Evolutionary conservation across 2,888 invertebrate species (phyloP).

Genomic region (Macrosoma leucophasiata): DNA sequence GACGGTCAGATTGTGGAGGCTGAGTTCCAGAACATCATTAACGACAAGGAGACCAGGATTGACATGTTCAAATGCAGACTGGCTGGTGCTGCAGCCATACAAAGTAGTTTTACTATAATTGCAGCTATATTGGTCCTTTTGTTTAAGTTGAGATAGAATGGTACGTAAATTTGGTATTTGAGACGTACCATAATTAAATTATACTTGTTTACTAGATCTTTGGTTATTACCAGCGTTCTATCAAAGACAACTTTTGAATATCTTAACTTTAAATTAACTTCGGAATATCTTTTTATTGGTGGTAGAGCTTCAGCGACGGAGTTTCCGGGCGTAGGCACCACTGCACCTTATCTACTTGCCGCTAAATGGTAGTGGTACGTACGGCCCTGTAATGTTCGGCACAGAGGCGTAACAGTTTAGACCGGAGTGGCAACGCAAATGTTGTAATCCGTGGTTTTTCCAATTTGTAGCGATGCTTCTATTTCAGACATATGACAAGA

Average conservation of each 20-base stretch:
- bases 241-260: not conserved
- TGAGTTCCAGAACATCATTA: slow-evolving; percentile 92
- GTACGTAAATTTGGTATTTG: not conserved
- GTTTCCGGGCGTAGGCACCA: too few species aligned
- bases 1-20: slow-evolving; percentile 98
- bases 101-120: slow-evolving; percentile 67
- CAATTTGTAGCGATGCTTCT: too few species aligned
- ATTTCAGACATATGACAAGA: too few species aligned
- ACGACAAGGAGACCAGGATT: slow-evolving; percentile 87
- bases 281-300: not conserved
- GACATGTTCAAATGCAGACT: slow-evolving; percentile 95
- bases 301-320: too few species aligned
- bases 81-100: slow-evolving; percentile 84
- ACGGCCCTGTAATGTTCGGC: too few species aligned
- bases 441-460: too few species aligned
- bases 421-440: too few species aligned
- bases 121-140: slow-evolving; percentile 39
- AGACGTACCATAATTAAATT: not conserved
- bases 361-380: too few species aligned
- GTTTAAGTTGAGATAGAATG: slow-evolving; percentile 41
- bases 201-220: not conserved
- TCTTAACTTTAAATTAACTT: slow-evolving; percentile 7
- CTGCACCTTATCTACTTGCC: too few species aligned
- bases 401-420: too few species aligned
- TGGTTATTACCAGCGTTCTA: not conserved